Percentiles rank a stretch among this genome's conserved stretches.
Evolutionary conservation across 2,888 invertebrate genomes (phyloP).

Genomic region (Lithodes maja): DNA sequence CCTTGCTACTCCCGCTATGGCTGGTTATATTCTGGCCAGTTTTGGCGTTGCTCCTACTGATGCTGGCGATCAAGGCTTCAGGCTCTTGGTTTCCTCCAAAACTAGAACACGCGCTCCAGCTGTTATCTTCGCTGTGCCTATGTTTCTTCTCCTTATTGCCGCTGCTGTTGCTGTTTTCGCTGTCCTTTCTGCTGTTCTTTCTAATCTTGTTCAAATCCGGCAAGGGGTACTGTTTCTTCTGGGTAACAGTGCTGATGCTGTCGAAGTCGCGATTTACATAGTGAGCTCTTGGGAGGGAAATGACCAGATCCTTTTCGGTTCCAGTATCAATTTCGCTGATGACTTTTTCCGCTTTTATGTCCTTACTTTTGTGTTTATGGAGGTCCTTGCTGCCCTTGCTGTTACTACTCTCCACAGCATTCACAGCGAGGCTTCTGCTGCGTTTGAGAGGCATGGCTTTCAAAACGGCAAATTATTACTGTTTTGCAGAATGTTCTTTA

Average conservation of each 20-base stretch:
- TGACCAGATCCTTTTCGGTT: background rate
- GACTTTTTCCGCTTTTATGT: background rate
- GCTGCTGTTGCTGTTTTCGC: background rate
- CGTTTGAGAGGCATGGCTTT: constrained; percentile 23
- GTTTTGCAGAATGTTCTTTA: too few species aligned
- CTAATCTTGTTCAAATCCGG: background rate
- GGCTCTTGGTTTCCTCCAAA: background rate
- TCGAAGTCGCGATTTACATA: background rate
- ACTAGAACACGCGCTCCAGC: background rate
- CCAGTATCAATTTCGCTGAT: background rate
- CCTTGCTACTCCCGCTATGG: background rate
- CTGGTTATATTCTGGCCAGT: background rate
- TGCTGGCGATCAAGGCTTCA: background rate
- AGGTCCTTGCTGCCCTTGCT: background rate
- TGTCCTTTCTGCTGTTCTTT: background rate
- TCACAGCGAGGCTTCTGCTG: constrained; percentile 20
- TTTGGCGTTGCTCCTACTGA: background rate
- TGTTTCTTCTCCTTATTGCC: background rate
- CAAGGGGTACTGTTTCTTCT: background rate
- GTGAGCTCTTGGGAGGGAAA: constrained; percentile 4
- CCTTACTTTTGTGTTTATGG: background rate
- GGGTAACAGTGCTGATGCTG: background rate
- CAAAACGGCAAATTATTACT: background rate
- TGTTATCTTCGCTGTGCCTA: background rate
- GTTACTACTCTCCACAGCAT: background rate